Percentiles rank a stretch among this genome's conserved stretches.
These are phyloP conservation scores for Sphenopsis melanotis DNA, from an alignment of 2,797 vertebrate species.

Conservation along the genomic window DNA sequence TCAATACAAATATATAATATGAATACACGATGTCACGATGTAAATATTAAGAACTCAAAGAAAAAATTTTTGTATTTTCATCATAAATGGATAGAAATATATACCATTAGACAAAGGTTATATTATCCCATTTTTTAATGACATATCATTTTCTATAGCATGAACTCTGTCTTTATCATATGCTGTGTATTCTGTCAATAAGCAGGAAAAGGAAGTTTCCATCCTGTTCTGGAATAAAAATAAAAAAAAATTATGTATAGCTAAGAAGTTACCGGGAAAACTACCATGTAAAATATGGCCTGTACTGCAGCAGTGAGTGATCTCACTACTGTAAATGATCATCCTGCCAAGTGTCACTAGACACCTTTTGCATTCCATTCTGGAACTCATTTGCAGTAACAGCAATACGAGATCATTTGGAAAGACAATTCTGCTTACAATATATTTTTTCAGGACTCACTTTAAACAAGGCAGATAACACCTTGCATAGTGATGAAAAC, in stretches of 20 bases:
- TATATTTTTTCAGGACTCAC: not conserved
- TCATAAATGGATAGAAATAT: not conserved
- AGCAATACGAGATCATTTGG: not conserved
- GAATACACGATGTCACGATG: not conserved
- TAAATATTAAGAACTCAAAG: not conserved
- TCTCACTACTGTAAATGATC: not conserved
- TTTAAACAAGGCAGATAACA: conserved; percentile 17
- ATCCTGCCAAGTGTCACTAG: not conserved
- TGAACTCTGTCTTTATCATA: not conserved
- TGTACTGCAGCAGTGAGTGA: not conserved
- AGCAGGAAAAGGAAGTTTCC: not conserved
- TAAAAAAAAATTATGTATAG: not conserved
- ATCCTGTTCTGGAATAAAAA: not conserved
- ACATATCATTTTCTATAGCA: not conserved
- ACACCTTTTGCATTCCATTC: not conserved
- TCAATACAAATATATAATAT: not conserved
- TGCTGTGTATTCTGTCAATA: not conserved
- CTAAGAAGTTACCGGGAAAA: not conserved
- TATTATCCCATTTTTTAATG: not conserved
- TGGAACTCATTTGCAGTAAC: not conserved
- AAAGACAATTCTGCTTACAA: not conserved
- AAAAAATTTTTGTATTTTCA: not conserved
- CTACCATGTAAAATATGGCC: not conserved
- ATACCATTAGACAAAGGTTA: not conserved
- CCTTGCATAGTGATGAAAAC: conserved; percentile 26